Base-by-base conservation (phyloP, 2,888 invertebrate species). In the Alcis repandata region DNA sequence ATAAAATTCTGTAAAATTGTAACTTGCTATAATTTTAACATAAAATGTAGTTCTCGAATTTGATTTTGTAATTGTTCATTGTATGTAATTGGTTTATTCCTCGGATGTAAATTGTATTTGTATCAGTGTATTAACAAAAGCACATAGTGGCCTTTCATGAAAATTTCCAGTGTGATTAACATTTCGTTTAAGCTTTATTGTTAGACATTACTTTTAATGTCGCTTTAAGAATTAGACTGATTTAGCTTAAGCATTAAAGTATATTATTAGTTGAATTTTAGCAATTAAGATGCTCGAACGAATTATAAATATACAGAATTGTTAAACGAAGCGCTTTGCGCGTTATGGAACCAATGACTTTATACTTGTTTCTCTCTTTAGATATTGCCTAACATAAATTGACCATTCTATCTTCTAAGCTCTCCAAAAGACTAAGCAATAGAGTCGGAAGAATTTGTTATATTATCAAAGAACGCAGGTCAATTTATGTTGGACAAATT, bases 221-320 rank as follows among this genome's bases (percentile, higher is more conserved):
- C 91, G 91, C 91, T 92, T 90, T 93, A 93, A 93, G 92, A 91
- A 92, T 91, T 92, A 93, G 92, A 93, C 92, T 93, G 92, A 93
- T 93, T 92, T 92, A 92, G 90, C 88, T 81, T 93, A 92, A 92
- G 92, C 91, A 90, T 91, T 92, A 84, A 86, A 87, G 84, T 85
- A 85, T 91, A 89, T 86, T 90, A 82, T 90, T 92, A 91, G 88
- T 88, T 89, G 85, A 89, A 84, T 87, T 78, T 88, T 87, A 88
- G 85, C 79, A 68, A 79, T 73, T 89, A 89, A 86, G 84, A 77
- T 87, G 84, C 83, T 78, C 86, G 87, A 87, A 85, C 86, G 86
- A 87, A 86, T 79, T 67, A 70, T 68, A 45, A 56, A 56, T 56
- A 59, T 65, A 52, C 64, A 62, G 52, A 61, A 71, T 65, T 69